These are phyloP conservation scores for Lynx canadensis DNA, from an alignment of 2,113 vertebrate genomes.

Conservation along the genomic window DNA sequence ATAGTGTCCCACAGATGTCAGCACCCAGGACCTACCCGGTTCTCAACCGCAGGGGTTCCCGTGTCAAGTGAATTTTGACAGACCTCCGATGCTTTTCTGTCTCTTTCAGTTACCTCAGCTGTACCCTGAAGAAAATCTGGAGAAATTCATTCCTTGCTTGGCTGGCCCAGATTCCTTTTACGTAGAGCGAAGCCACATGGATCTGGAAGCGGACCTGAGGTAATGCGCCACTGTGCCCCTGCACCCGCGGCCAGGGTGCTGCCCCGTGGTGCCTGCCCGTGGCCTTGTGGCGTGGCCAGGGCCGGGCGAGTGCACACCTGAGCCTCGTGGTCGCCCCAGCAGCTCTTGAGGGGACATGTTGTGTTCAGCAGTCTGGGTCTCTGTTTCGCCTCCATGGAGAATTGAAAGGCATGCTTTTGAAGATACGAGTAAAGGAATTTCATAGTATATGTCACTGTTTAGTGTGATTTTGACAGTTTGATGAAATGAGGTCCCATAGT, in stretches of 20 bases:
- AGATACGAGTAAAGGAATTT: neutral
- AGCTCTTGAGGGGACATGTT: neutral
- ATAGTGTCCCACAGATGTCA: neutral
- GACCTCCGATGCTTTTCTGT: neutral
- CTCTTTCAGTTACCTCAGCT: conserved; percentile 87
- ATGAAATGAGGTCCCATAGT: rapidly evolving
- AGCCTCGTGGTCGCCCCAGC: neutral
- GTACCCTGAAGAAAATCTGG: conserved; percentile 89
- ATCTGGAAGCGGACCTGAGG: conserved; percentile 90
- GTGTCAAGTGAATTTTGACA: neutral
- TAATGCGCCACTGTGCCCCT: conserved; percentile 1
- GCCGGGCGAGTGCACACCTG: rapidly evolving
- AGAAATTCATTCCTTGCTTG: conserved; percentile 89
- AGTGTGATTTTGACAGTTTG: neutral
- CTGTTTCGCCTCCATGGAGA: neutral
- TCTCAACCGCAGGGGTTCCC: neutral
- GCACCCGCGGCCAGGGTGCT: neutral
- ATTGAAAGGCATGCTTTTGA: neutral
- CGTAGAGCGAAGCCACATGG: conserved; percentile 87
- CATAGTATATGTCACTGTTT: rapidly evolving
- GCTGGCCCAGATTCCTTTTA: conserved; percentile 87
- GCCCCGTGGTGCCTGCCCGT: neutral
- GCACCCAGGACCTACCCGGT: neutral
- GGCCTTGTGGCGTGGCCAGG: neutral
- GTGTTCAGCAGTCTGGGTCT: neutral